Conservation (phyloP, 2,113 vertebrate species). For the Tyrannus savana region DNA sequence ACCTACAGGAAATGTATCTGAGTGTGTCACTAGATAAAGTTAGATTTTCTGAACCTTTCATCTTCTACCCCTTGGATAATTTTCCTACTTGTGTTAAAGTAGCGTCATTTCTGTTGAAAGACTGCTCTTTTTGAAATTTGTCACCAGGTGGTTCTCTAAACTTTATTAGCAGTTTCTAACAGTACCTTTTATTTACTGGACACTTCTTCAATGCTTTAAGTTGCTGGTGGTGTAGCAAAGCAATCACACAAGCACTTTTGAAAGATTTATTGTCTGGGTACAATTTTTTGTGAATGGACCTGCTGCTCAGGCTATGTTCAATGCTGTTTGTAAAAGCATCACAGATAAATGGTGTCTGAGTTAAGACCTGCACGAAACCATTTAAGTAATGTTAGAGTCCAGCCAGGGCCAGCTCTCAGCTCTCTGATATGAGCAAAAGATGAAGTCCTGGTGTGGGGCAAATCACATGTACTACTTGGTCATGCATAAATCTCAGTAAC, state of each 20-base stretch:
- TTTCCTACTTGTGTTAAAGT: slow-evolving; percentile 28
- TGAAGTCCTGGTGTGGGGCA: background rate
- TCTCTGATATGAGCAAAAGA: background rate
- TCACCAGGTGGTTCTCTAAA: slow-evolving; percentile 12
- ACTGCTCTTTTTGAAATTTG: slow-evolving; percentile 27
- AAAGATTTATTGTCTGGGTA: slow-evolving; percentile 9
- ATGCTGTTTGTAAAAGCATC: background rate
- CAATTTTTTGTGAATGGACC: slow-evolving; percentile 50
- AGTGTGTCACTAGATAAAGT: background rate
- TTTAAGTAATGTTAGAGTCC: background rate
- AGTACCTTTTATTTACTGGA: slow-evolving; percentile 42
- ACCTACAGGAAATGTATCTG: background rate
- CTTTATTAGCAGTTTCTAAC: slow-evolving; percentile 46
- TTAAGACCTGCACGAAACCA: background rate
- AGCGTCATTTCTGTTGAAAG: background rate
- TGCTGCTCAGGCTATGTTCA: background rate
- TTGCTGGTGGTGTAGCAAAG: background rate
- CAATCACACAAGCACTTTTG: slow-evolving; percentile 2
- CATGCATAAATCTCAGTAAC: background rate
- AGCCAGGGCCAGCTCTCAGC: background rate
- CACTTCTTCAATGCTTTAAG: slow-evolving; percentile 15
- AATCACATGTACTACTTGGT: background rate
- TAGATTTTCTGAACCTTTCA: slow-evolving; percentile 27
- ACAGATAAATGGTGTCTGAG: background rate
- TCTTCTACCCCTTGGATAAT: slow-evolving; percentile 22